Conservation (phyloP, 2,888 invertebrate genomes). For the Scelioninae gen. 1 region DNA sequence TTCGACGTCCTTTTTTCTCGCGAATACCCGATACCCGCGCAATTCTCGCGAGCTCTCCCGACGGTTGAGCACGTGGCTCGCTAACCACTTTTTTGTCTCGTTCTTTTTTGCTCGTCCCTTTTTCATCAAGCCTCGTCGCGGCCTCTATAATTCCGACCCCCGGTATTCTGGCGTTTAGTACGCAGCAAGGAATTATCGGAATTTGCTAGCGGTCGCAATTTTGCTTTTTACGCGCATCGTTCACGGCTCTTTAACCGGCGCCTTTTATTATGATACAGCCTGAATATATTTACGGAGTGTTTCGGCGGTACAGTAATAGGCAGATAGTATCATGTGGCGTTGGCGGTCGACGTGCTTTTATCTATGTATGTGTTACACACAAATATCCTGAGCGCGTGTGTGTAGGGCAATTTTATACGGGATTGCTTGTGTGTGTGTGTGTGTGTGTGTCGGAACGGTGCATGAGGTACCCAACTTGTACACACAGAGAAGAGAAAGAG, state of each 20-base stretch:
- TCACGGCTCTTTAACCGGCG: conserved; percentile 67
- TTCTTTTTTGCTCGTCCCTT: conserved; percentile 15
- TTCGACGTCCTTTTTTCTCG: not conserved
- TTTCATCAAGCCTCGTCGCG: conserved; percentile 27
- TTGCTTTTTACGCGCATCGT: conserved; percentile 68
- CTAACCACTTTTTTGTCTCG: too few relatives aligned
- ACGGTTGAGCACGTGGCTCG: conserved; percentile 42
- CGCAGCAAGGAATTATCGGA: conserved; percentile 73
- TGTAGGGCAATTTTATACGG: too few relatives aligned
- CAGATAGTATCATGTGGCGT: conserved; percentile 72
- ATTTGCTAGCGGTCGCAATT: conserved; percentile 75
- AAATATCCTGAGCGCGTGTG: conserved; percentile 16
- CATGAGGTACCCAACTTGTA: conserved; percentile 57
- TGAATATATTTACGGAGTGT: conserved; percentile 75
- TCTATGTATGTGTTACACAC: not conserved
- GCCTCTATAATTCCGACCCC: not conserved
- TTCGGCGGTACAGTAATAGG: conserved; percentile 67
- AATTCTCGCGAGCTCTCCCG: conserved; percentile 24
- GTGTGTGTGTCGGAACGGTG: conserved; percentile 30
- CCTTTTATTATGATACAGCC: conserved; percentile 73
- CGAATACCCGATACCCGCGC: conserved; percentile 20
- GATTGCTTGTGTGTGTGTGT: not conserved
- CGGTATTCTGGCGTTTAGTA: conserved; percentile 8
- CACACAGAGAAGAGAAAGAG: conserved; percentile 61
- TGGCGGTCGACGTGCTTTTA: conserved; percentile 60